phyloP scores from a whole-genome alignment of 2,888 invertebrate species.

The Machimus rusticus region DNA sequence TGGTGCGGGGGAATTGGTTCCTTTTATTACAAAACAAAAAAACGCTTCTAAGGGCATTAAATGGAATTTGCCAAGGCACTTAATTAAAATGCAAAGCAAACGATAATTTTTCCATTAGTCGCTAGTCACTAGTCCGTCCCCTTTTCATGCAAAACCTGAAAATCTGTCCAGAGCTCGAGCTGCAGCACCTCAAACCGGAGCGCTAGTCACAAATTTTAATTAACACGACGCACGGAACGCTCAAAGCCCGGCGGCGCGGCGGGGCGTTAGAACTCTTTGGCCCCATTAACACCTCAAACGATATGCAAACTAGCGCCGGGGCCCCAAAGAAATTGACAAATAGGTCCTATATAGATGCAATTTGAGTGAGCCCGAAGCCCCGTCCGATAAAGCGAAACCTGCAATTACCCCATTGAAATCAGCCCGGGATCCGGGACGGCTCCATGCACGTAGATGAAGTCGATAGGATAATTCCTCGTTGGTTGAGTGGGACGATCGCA shows the following conservation, averaged over 20 bases:
- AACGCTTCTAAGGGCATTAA: background rate
- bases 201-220: slow-evolving; percentile 9
- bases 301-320: background rate
- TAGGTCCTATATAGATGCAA: slow-evolving; percentile 2
- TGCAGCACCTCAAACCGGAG: background rate
- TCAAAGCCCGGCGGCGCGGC: background rate
- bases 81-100: slow-evolving; percentile 4
- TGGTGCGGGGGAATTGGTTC: background rate
- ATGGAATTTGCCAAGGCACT: background rate
- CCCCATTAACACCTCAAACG: slow-evolving; percentile 27
- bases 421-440: background rate
- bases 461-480: slow-evolving; percentile 17
- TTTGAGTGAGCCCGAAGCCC: background rate
- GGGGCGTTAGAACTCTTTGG: background rate
- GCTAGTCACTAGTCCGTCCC: background rate
- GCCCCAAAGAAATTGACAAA: slow-evolving; percentile 20
- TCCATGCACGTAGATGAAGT: background rate
- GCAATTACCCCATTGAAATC: slow-evolving; percentile 1
- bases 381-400: background rate
- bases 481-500: background rate
- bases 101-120: background rate
- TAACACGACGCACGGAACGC: background rate
- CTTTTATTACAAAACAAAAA: background rate
- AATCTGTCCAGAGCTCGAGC: background rate
- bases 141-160: background rate